phyloP scores from a whole-genome alignment of 1,140 invertebrate species.

The Wiebesia pumilae region DNA sequence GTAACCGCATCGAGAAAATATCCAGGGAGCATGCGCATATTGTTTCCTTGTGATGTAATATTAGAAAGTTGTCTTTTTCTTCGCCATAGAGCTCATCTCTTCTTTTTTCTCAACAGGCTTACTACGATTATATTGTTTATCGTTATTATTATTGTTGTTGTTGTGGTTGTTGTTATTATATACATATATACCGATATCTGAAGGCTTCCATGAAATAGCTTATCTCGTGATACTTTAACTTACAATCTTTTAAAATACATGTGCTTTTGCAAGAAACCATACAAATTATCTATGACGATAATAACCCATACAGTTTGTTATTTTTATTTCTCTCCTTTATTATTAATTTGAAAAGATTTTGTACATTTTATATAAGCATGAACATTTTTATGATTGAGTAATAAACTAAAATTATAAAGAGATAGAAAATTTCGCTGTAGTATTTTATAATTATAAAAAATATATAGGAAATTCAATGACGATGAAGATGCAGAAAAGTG shows the following conservation, averaged over 20 bases:
- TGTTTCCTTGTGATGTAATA: constrained; percentile 8
- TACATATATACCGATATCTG: too few relatives aligned
- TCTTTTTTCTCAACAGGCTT: not conserved
- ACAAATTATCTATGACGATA: too few relatives aligned
- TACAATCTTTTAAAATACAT: too few relatives aligned
- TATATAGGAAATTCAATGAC: not conserved
- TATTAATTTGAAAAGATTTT: not conserved
- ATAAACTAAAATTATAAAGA: not conserved
- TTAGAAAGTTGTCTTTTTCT: constrained; percentile 24
- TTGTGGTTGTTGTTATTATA: too few relatives aligned
- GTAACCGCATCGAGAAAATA: not conserved
- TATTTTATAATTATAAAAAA: not conserved
- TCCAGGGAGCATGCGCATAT: not conserved
- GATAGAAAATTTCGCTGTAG: not conserved
- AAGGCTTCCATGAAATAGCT: too few relatives aligned
- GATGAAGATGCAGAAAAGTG: not conserved
- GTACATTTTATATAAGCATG: too few relatives aligned
- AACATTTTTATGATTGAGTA: not conserved
- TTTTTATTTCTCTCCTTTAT: too few relatives aligned
- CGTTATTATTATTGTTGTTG: too few relatives aligned
- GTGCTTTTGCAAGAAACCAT: too few relatives aligned
- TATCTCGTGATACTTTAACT: too few relatives aligned
- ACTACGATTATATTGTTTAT: not conserved
- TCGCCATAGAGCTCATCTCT: not conserved
- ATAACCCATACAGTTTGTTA: too few relatives aligned